phyloP scores from a whole-genome alignment of 2,888 invertebrate genomes.

The Dysmachus trigonus region DNA sequence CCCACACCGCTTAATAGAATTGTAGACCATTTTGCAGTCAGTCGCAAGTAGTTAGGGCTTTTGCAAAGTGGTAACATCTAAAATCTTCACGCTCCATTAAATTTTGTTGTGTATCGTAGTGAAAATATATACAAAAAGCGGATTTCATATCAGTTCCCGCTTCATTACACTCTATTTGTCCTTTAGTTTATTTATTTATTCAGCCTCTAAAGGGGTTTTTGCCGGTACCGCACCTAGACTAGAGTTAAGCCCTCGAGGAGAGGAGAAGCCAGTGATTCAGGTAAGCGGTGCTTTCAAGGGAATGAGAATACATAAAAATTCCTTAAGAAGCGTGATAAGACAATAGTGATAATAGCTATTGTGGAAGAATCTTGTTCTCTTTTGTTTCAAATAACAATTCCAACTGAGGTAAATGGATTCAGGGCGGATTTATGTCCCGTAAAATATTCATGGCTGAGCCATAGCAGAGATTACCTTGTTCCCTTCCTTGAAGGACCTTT shows the following conservation, averaged over 20 bases:
- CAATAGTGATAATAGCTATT: constrained; percentile 30
- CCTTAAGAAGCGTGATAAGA: constrained; percentile 29
- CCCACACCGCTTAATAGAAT: neutral
- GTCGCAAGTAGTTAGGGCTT: neutral
- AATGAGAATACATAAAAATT: constrained; percentile 10
- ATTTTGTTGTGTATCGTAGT: constrained; percentile 21
- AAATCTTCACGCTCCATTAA: constrained; percentile 35
- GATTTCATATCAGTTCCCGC: constrained; percentile 40
- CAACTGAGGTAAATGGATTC: constrained; percentile 24
- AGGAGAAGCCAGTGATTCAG: neutral
- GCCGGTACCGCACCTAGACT: neutral
- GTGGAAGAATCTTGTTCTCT: constrained; percentile 26
- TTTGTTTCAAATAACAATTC: constrained; percentile 18
- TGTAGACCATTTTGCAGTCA: neutral
- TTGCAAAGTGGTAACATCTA: constrained; percentile 14
- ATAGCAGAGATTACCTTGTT: constrained; percentile 4
- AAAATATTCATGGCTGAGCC: constrained; percentile 25
- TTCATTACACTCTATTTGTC: constrained; percentile 41
- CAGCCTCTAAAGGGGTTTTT: constrained; percentile 19
- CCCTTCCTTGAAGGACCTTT: neutral
- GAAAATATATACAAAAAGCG: constrained; percentile 14
- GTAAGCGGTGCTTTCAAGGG: constrained; percentile 8
- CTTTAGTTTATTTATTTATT: constrained; percentile 22
- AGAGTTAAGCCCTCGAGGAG: neutral
- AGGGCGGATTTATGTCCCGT: constrained; percentile 4